Evolutionary conservation across 2,113 vertebrate genomes (phyloP), one percentile per base, ranked within the genome.

Genomic region (Pygoscelis adeliae): DNA sequence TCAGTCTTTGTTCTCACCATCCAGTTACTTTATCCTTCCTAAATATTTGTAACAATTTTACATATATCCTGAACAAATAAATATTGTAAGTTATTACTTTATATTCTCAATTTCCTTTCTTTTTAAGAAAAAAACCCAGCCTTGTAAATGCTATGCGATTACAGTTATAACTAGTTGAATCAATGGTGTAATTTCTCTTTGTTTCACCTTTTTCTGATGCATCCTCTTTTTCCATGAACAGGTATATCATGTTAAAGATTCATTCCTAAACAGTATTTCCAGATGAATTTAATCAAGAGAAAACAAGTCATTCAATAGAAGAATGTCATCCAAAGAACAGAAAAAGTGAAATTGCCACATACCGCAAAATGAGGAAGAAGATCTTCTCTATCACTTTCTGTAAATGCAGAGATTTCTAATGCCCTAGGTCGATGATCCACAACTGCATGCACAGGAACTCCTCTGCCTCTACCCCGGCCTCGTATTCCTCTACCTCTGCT

Each of bases 291-390:
- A 85, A 49, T 46, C 9, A 38, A 65, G 22, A 66, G 19, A 47
- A 88, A 79, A 40, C 19, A 71, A 78, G 25, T 25, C 6, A 73
- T 15, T 83, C 38, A 42, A n/a, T 0, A 62, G 36, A 34, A 66
- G 9, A 26, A 17, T 1, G 12, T 25, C 11, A 59, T 3, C 21
- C 49, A 42, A 52, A 74, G 44, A 46, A 61, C 7, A 63, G 40
- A 55, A 81, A 5, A 50, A 23, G 32, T 18, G 42, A 50, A 79
- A 50, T 6, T 87, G 63, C 30, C 81, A 98, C 99, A 99, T 99
- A 99, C 99, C 98, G 99, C 99, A 98, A 99, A 99, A 94, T 99
- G 99, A 92, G 99, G 99, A 92, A 99, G 98, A 83, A 99, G 97
- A 92, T 99, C 99, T 63, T 99, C 99, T 69, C 98, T 98, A 84